A percentile compares a stretch with the other conserved stretches of the same genome.
These are phyloP conservation scores for Mystacides longicornis DNA, from an alignment of 2,888 invertebrate species.

Conservation along the genomic window DNA sequence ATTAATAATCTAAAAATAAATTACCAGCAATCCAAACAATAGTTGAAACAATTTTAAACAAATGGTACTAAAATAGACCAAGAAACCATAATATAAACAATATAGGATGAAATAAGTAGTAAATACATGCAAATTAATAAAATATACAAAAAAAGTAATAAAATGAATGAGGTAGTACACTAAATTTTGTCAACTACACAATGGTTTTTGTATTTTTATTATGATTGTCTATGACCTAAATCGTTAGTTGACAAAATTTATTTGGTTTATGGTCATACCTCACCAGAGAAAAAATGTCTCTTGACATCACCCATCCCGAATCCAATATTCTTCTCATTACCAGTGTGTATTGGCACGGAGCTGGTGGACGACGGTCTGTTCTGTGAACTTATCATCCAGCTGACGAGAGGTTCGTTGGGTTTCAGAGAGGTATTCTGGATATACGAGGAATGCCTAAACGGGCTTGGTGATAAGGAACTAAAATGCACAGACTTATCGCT, in stretches of 20 bases:
- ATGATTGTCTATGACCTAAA: too few relatives aligned
- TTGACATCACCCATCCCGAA: conserved; percentile 6
- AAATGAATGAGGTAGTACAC: too few relatives aligned
- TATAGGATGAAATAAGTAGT: too few relatives aligned
- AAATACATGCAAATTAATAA: too few relatives aligned
- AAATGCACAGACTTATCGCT: conserved; percentile 45
- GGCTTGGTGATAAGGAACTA: conserved; percentile 40
- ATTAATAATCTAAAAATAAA: too few relatives aligned
- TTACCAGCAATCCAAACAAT: too few relatives aligned
- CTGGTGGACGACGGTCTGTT: conserved; percentile 4
- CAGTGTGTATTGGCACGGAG: conserved; percentile 1
- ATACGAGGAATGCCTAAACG: conserved; percentile 32
- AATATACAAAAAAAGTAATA: too few relatives aligned
- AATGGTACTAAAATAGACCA: too few relatives aligned
- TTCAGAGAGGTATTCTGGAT: conserved; percentile 35
- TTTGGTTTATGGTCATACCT: conserved; percentile 34
- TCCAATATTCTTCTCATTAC: background rate
- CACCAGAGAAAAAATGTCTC: conserved; percentile 47
- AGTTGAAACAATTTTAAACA: too few relatives aligned
- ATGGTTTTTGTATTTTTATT: too few relatives aligned
- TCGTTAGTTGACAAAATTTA: conserved; percentile 2
- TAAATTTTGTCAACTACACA: too few relatives aligned
- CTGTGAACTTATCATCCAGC: conserved; percentile 25
- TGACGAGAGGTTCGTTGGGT: conserved; percentile 34
- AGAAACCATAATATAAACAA: too few relatives aligned